A percentile compares a stretch with the other conserved stretches of the same genome.
These are phyloP conservation scores for Mycalesis mineus DNA, from an alignment of 2,888 invertebrate genomes.

Conservation along the genomic window DNA sequence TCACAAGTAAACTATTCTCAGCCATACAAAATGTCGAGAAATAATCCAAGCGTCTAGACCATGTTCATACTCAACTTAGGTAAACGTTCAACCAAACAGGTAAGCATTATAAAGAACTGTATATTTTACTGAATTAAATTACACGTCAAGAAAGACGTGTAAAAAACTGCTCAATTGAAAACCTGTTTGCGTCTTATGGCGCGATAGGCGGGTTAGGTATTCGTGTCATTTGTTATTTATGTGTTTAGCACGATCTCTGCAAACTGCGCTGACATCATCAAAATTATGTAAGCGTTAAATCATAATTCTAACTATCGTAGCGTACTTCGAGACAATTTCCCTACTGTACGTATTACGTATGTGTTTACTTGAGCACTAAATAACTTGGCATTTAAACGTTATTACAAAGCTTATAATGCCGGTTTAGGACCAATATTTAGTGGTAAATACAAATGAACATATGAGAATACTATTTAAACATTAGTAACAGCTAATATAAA, in stretches of 20 bases:
- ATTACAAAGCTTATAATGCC: too few species aligned
- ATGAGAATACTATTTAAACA: too few species aligned
- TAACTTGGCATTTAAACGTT: too few species aligned
- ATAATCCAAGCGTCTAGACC: conserved; percentile 2
- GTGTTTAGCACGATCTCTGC: conserved; percentile 9
- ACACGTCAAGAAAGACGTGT: conserved; percentile 1
- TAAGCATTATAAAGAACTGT: neutral
- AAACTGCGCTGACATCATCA: conserved; percentile 11
- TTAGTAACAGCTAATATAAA: too few species aligned
- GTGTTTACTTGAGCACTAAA: too few species aligned
- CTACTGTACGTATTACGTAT: neutral
- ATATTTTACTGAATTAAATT: conserved; percentile 2
- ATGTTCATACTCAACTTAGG: neutral
- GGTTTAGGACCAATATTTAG: too few species aligned
- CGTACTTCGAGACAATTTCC: neutral
- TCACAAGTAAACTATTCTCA: neutral
- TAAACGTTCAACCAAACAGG: neutral
- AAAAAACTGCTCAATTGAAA: conserved; percentile 5
- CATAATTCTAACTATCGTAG: neutral
- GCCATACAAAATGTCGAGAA: neutral
- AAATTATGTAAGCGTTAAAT: neutral
- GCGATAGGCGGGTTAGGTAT: conserved; percentile 10
- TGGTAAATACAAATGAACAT: too few species aligned
- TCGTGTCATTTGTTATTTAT: conserved; percentile 15
- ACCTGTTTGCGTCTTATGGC: conserved; percentile 11